A percentile compares a stretch with the other conserved stretches of the same genome.
Evolutionary conservation across 2,888 invertebrate genomes (phyloP).

Genomic region (Seira ritae): DNA sequence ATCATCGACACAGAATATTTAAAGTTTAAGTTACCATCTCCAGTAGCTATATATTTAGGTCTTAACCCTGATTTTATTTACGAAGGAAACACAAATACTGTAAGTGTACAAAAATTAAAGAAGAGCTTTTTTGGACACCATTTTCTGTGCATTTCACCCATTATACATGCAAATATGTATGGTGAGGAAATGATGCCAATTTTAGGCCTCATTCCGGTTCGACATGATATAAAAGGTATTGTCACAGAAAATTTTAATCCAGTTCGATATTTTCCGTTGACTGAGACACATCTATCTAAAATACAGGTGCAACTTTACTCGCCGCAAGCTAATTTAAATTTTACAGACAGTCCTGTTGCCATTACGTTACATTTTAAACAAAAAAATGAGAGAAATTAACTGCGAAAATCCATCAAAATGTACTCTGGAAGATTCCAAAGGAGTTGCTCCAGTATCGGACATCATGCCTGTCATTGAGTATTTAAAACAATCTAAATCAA

Average conservation of each 20-base stretch:
- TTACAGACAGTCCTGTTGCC: not conserved
- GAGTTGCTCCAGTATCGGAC: no score
- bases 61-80: not conserved
- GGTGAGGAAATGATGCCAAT: not conserved
- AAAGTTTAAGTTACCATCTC: not conserved
- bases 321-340: not conserved
- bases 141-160: not conserved
- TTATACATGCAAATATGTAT: not conserved
- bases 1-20: not conserved
- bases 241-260: not conserved
- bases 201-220: not conserved
- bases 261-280: not conserved
- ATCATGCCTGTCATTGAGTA: not conserved
- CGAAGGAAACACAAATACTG: not conserved
- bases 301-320: not conserved
- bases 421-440: not conserved
- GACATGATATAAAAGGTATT: slow-evolving; percentile 3
- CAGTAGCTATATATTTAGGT: not conserved
- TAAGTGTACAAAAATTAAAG: not conserved
- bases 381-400: not conserved
- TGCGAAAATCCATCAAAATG: not conserved
- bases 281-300: not conserved
- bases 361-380: not conserved
- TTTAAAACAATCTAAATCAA: not conserved
- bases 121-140: not conserved